Evolutionary conservation across 1,140 invertebrate species (phyloP), one percentile per base, ranked within the genome.

Genomic region (Rhopalosiphum maidis): DNA sequence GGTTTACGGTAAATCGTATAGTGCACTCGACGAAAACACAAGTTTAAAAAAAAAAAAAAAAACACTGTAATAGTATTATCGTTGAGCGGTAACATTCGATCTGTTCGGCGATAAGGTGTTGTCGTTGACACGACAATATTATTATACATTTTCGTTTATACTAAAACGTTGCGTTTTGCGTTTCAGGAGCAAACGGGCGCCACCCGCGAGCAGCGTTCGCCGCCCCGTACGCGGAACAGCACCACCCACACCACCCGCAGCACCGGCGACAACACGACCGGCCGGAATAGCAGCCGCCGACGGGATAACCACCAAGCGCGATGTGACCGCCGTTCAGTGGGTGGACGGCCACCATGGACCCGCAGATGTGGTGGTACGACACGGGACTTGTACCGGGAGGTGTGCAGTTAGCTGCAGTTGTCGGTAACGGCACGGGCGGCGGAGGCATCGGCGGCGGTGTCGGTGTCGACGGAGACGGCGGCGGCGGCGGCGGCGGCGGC

Each of bases 341-440:
- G 51, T 41, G 68, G 92, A 30, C 85, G 86, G 41, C 85, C 37
- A 88, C 85, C 46, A 54, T 87, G 82, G 83, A 87, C 30, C 51
- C 60, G 83, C 68, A 83, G 46, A 41, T 51, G 77, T 83, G 91
- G 77, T 51, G 91, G 77, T 87, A 87, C 83, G 41, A 43, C 85
- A 77, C 86, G 41, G 54, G 54, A 48, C 23, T 87, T n/a, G 83
- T 46, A 22, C 48, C 92, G 4, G 54, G 83, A 22, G 46, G 92
- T 4, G 51, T 25, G 21, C 22, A 55, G 25, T 11, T 54, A 55
- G 86, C 30, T 30, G 43, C 88, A 41, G 86, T 21, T 1, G 43
- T 48, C 30, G 86, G 86, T 88, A 88, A 88, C 86, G 6, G 48
- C 48, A 82, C 46, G 48, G 21, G 77, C 46, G 55, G 91, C 86